Percentiles rank a stretch among this genome's conserved stretches.
These are phyloP conservation scores for Drosophila macrospina DNA, from an alignment of 2,888 invertebrate species.

Conservation along the genomic window DNA sequence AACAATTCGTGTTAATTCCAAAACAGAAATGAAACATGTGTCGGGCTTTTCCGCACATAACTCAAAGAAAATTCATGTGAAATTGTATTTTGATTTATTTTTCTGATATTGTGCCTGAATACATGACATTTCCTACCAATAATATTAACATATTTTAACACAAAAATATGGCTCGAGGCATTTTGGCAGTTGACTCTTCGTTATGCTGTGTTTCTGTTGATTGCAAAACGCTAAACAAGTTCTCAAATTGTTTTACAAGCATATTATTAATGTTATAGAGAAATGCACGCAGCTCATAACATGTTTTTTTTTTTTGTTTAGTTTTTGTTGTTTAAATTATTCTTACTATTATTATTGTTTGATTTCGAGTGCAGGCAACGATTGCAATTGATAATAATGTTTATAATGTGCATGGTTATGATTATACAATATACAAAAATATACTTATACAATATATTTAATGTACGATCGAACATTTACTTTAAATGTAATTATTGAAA, in stretches of 20 bases:
- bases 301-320: too few species aligned
- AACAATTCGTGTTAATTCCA: slow-evolving; percentile 52
- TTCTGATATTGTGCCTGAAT: slow-evolving; percentile 57
- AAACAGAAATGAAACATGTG: slow-evolving; percentile 33
- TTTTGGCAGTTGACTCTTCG: slow-evolving; percentile 27
- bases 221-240: slow-evolving; percentile 21
- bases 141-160: slow-evolving; percentile 16
- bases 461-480: slow-evolving; percentile 64
- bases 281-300: slow-evolving; percentile 37
- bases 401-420: slow-evolving; percentile 53
- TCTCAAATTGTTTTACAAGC: slow-evolving; percentile 37
- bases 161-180: slow-evolving; percentile 25
- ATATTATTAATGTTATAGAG: slow-evolving; percentile 23
- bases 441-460: slow-evolving; percentile 50
- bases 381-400: slow-evolving; percentile 73
- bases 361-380: slow-evolving; percentile 50
- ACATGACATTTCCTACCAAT: slow-evolving; percentile 51
- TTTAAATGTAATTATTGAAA: slow-evolving; percentile 74
- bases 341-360: slow-evolving; percentile 14
- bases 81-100: slow-evolving; percentile 19
- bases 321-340: slow-evolving; percentile 19
- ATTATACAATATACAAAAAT: slow-evolving; percentile 49
- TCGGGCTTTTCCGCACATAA: slow-evolving; percentile 47
- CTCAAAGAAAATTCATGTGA: slow-evolving; percentile 12
- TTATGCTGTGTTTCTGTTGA: slow-evolving; percentile 23